phyloP scores from a whole-genome alignment of 1,140 invertebrate genomes.

The Tetramorium simillimum region DNA sequence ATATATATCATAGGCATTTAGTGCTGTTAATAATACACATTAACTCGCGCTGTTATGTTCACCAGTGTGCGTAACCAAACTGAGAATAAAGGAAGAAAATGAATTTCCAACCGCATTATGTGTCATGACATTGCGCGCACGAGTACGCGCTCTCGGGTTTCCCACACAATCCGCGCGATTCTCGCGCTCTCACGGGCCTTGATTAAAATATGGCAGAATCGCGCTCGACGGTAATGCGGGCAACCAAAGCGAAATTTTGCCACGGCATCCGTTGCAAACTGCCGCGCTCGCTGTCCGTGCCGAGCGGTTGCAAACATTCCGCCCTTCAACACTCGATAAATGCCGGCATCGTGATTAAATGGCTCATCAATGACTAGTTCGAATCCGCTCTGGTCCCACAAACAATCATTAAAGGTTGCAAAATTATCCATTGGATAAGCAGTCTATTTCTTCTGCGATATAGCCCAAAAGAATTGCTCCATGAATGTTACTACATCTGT shows the following conservation, averaged over 20 bases:
- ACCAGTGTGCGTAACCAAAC: constrained; percentile 1
- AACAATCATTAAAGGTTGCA: constrained; percentile 27
- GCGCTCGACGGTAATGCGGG: constrained; percentile 25
- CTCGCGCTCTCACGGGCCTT: constrained; percentile 26
- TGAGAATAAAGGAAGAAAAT: constrained; percentile 53
- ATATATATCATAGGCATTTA: constrained; percentile 21
- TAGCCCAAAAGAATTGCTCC: background rate
- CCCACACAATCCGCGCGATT: constrained; percentile 32
- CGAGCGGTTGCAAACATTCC: constrained; percentile 29
- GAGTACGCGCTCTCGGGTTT: constrained; percentile 26
- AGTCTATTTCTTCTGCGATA: background rate
- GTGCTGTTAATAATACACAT: constrained; percentile 39
- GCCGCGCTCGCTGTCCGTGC: background rate
- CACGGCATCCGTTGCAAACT: constrained; percentile 14
- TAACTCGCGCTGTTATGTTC: background rate
- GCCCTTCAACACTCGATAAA: constrained; percentile 43
- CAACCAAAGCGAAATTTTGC: constrained; percentile 52
- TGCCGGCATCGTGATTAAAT: constrained; percentile 40
- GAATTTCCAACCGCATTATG: constrained; percentile 32
- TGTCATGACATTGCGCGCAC: constrained; percentile 13
- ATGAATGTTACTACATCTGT: background rate
- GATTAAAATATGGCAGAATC: constrained; percentile 58
- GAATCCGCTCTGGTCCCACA: background rate
- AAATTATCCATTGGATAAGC: background rate
- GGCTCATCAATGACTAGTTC: constrained; percentile 36